Evolutionary conservation across 2,113 vertebrate species (phyloP).

Genomic region (Bolborhynchus lineola): DNA sequence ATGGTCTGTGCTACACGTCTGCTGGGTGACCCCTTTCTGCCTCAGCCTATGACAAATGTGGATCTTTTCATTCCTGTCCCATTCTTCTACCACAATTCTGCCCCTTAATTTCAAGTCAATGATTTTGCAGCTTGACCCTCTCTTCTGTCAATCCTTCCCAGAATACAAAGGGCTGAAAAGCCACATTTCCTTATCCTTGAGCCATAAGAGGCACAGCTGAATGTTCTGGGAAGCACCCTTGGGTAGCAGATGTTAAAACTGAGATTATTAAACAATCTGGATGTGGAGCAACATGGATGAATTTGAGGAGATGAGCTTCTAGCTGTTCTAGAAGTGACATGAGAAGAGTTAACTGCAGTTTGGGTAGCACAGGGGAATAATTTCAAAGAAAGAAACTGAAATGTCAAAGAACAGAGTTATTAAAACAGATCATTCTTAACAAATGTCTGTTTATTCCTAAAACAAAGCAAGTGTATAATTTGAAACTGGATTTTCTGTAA

Average conservation of each 20-base stretch:
- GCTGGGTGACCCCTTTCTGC: not conserved
- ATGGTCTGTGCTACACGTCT: not conserved
- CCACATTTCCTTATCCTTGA: not conserved
- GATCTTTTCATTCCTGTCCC: not conserved
- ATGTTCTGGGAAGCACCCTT: not conserved
- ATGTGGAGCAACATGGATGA: not conserved
- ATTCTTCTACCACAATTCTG: not conserved
- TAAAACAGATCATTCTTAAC: constrained; percentile 63
- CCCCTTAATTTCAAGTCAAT: not conserved
- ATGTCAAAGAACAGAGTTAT: constrained; percentile 58
- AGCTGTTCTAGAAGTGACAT: not conserved
- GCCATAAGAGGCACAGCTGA: not conserved
- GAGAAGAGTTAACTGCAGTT: constrained; percentile 53
- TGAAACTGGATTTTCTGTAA: constrained; percentile 50
- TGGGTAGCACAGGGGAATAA: not conserved
- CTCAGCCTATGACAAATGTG: not conserved
- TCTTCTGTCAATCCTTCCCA: not conserved
- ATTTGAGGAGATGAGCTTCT: not conserved
- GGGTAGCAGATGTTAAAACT: not conserved
- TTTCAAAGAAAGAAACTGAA: constrained; percentile 51
- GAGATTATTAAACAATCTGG: not conserved
- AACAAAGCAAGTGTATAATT: constrained; percentile 38
- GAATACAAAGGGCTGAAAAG: not conserved
- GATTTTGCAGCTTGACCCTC: not conserved
- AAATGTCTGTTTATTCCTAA: constrained; percentile 64